Evolutionary conservation across 2,888 invertebrate genomes (phyloP).

Genomic region (Chalcis sispes): DNA sequence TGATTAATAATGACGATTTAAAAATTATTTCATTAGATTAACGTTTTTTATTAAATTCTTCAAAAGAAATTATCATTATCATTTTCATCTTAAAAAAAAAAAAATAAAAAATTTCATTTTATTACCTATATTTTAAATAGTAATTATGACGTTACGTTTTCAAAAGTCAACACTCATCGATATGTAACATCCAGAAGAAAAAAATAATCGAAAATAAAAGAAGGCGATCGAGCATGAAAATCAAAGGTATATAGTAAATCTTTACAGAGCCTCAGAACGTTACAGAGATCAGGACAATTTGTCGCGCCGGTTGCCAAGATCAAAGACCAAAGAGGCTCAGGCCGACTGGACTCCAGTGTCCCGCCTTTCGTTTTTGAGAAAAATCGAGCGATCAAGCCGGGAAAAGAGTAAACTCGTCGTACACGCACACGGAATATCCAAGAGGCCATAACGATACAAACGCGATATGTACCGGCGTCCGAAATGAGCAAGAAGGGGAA

Average conservation of each 20-base stretch:
- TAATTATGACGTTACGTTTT: background rate
- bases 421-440: background rate
- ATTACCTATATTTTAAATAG: background rate
- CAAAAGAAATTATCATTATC: no score
- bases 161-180: background rate
- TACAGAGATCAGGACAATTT: no score
- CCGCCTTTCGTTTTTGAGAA: background rate
- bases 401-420: background rate
- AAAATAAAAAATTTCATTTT: background rate
- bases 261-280: no score
- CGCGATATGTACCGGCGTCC: background rate
- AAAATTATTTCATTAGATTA: background rate
- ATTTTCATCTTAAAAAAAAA: background rate
- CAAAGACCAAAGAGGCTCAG: no score
- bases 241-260: no score
- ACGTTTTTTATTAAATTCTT: background rate
- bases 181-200: background rate
- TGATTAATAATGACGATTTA: background rate
- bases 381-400: constrained; percentile 27
- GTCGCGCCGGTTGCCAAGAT: no score
- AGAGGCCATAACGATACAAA: constrained; percentile 8
- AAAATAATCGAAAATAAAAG: background rate
- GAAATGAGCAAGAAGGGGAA: background rate
- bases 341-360: no score
- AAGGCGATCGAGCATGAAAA: background rate